Evolutionary conservation across 2,888 invertebrate species (phyloP).

Genomic region (Hydriomena furcata): DNA sequence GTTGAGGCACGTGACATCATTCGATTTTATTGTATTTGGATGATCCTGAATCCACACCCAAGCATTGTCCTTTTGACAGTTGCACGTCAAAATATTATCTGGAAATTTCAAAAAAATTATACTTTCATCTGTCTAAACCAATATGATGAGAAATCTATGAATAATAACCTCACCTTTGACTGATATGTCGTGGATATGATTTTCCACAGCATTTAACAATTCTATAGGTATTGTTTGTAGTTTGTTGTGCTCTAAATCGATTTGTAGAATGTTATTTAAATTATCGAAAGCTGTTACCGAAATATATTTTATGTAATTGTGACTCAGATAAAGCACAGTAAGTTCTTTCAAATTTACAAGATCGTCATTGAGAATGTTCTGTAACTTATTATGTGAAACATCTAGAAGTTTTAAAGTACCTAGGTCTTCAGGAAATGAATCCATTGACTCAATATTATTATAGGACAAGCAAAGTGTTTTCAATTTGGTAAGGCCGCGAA

Average conservation of each 20-base stretch:
- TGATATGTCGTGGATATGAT: slow-evolving; percentile 90
- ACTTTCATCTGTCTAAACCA: neutral
- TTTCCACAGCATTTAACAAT: slow-evolving; percentile 91
- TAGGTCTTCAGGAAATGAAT: slow-evolving; percentile 91
- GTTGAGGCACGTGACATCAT: slow-evolving; percentile 62
- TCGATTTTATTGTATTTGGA: slow-evolving; percentile 79
- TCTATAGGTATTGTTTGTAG: slow-evolving; percentile 91
- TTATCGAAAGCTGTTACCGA: slow-evolving; percentile 91
- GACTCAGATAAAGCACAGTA: slow-evolving; percentile 90
- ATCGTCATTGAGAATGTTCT: slow-evolving; percentile 89
- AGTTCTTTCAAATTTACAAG: slow-evolving; percentile 90
- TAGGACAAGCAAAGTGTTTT: slow-evolving; percentile 92
- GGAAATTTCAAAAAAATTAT: slow-evolving; percentile 45
- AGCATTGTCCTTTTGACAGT: slow-evolving; percentile 94
- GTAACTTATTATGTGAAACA: slow-evolving; percentile 92
- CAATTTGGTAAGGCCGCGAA: slow-evolving; percentile 90
- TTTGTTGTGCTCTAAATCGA: slow-evolving; percentile 92
- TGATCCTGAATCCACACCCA: slow-evolving; percentile 97
- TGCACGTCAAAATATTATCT: slow-evolving; percentile 95
- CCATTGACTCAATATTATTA: slow-evolving; percentile 91
- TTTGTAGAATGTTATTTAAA: slow-evolving; percentile 88
- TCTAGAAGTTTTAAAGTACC: slow-evolving; percentile 90
- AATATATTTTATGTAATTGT: slow-evolving; percentile 92
- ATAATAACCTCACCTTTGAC: slow-evolving; percentile 87
- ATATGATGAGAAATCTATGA: neutral